Percentiles rank a stretch among this genome's conserved stretches.
phyloP scores from a whole-genome alignment of 1,140 invertebrate species.

The Anoplophora glabripennis region DNA sequence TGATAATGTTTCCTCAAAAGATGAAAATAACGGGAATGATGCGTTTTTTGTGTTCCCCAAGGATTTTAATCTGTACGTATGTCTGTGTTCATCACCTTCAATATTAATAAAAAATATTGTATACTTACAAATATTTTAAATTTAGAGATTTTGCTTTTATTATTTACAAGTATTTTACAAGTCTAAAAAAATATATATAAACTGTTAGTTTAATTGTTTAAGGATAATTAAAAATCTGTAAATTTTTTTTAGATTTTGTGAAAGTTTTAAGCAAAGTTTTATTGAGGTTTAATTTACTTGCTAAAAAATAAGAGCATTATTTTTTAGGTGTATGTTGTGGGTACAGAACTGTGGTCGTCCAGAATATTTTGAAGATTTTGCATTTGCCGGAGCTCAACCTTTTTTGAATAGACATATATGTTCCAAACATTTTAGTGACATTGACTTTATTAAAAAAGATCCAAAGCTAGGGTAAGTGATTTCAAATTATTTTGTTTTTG shows the following conservation, averaged over 20 bases:
- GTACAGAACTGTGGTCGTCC: slow-evolving; percentile 16
- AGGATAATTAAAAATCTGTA: background rate
- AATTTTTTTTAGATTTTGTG: background rate
- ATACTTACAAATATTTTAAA: background rate
- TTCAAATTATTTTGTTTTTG: no score
- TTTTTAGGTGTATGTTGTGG: slow-evolving; percentile 26
- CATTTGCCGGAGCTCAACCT: slow-evolving; percentile 21
- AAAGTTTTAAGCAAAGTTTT: background rate
- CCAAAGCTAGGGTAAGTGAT: background rate
- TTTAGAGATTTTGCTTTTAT: background rate
- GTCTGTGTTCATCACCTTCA: slow-evolving; percentile 2
- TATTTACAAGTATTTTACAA: background rate
- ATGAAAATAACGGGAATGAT: background rate
- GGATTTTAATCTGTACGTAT: slow-evolving; percentile 7
- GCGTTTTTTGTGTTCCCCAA: background rate
- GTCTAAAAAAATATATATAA: background rate
- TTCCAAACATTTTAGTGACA: slow-evolving; percentile 22
- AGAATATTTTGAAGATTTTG: slow-evolving; percentile 23
- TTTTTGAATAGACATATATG: slow-evolving; percentile 20
- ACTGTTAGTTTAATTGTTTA: background rate
- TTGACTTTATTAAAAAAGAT: slow-evolving; percentile 12
- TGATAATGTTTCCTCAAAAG: background rate
- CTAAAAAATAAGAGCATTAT: background rate
- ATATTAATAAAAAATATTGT: no score
- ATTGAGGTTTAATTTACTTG: background rate